phyloP scores from a whole-genome alignment of 2,113 vertebrate genomes.

The Ahaetulla prasina region DNA sequence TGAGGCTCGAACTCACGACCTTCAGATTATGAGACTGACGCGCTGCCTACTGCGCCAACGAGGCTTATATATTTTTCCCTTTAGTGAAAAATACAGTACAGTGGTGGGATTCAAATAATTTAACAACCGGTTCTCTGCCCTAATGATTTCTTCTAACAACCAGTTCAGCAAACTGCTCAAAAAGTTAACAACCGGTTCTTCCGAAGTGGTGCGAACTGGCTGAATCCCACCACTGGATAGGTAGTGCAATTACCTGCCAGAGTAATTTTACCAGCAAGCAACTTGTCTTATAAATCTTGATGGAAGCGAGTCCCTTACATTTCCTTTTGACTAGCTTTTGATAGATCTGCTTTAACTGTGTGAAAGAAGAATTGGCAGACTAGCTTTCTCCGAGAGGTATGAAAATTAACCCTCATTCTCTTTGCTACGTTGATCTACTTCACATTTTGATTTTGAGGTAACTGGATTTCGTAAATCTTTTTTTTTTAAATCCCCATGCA shows the following conservation, averaged over 20 bases:
- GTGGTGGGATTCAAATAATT: too few relatives aligned
- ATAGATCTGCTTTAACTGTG: conserved; percentile 25
- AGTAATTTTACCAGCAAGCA: conserved; percentile 55
- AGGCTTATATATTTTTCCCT: conserved; percentile 28
- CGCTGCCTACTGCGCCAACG: too few relatives aligned
- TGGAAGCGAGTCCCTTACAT: conserved; percentile 65
- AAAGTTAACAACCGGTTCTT: too few relatives aligned
- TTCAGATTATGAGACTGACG: too few relatives aligned
- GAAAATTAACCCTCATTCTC: not conserved
- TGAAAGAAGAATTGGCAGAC: conserved; percentile 12
- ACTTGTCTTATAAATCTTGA: conserved; percentile 64
- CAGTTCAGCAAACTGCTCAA: too few relatives aligned
- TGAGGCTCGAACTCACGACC: too few relatives aligned
- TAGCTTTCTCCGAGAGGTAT: not conserved
- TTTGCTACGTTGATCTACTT: not conserved
- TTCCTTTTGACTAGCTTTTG: conserved; percentile 53
- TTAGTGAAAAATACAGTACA: too few relatives aligned
- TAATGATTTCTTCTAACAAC: too few relatives aligned
- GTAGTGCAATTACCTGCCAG: conserved; percentile 45
- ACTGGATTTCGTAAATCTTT: not conserved
- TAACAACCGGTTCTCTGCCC: too few relatives aligned
- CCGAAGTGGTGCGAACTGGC: too few relatives aligned
- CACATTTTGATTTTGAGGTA: not conserved
- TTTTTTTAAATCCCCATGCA: not conserved
- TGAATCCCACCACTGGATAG: too few relatives aligned